Conservation (phyloP, 2,113 vertebrate genomes). For the Bubo bubo region DNA sequence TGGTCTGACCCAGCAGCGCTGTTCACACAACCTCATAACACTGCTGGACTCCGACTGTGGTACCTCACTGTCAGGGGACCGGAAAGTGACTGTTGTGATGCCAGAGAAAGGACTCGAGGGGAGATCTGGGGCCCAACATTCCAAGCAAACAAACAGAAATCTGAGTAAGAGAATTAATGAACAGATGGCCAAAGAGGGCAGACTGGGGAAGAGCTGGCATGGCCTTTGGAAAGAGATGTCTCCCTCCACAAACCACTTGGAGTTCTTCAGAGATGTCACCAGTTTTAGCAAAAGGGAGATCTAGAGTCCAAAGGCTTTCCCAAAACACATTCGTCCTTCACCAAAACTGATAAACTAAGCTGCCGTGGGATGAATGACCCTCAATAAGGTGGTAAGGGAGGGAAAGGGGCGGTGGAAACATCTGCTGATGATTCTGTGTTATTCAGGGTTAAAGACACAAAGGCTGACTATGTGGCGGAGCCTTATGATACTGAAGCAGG, state of each 20-base stretch:
- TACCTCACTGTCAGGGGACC: neutral
- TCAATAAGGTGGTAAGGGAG: neutral
- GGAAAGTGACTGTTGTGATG: neutral
- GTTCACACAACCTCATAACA: neutral
- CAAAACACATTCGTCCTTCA: neutral
- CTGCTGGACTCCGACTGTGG: neutral
- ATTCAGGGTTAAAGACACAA: neutral
- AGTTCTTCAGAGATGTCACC: neutral
- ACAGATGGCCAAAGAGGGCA: neutral
- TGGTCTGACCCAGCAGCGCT: neutral
- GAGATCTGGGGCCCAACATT: neutral
- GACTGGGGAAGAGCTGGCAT: neutral
- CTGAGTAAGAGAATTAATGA: neutral
- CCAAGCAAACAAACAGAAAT: neutral
- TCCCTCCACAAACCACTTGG: neutral
- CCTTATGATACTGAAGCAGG: neutral
- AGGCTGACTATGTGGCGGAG: neutral
- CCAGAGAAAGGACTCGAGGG: neutral
- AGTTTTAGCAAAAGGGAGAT: neutral
- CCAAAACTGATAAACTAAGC: neutral
- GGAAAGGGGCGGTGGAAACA: neutral
- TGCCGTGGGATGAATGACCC: neutral
- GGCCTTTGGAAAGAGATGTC: neutral
- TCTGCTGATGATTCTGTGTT: neutral
- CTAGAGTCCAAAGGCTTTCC: neutral